phyloP scores from a whole-genome alignment of 2,797 vertebrate species.

The Acrocephalus scirpaceus region DNA sequence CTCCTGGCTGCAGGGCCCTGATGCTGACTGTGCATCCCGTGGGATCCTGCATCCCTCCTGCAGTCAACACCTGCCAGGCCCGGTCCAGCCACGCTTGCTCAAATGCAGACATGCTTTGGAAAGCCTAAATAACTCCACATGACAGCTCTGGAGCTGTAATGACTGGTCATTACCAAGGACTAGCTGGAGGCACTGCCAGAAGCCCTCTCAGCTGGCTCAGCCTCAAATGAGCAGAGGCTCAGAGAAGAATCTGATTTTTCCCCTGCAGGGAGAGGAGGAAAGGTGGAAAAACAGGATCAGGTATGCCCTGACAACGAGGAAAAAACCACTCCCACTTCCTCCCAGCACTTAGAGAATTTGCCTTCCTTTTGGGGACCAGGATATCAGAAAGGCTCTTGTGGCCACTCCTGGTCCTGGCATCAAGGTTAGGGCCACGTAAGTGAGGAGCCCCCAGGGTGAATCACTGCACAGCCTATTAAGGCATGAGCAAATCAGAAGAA shows the following conservation, averaged over 20 bases:
- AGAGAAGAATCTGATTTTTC: neutral
- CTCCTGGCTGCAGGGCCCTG: neutral
- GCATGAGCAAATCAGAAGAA: neutral
- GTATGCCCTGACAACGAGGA: neutral
- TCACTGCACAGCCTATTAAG: too few relatives aligned
- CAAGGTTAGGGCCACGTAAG: neutral
- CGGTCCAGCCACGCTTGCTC: neutral
- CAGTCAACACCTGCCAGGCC: neutral
- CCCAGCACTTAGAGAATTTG: neutral
- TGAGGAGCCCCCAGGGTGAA: neutral
- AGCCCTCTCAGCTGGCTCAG: neutral
- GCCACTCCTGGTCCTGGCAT: neutral
- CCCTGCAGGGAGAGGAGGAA: neutral
- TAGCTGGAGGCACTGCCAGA: neutral
- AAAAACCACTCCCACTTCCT: neutral
- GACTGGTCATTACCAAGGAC: neutral
- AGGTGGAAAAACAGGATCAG: neutral
- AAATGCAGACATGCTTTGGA: neutral
- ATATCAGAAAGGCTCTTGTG: neutral
- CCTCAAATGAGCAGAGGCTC: neutral
- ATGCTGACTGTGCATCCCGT: accelerated
- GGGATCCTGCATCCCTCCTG: neutral
- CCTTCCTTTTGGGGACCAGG: neutral
- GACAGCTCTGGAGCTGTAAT: neutral
- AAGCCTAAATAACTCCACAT: neutral